Evolutionary conservation across 2,888 invertebrate genomes (phyloP).

Genomic region (Petrolisthes manimaculis): DNA sequence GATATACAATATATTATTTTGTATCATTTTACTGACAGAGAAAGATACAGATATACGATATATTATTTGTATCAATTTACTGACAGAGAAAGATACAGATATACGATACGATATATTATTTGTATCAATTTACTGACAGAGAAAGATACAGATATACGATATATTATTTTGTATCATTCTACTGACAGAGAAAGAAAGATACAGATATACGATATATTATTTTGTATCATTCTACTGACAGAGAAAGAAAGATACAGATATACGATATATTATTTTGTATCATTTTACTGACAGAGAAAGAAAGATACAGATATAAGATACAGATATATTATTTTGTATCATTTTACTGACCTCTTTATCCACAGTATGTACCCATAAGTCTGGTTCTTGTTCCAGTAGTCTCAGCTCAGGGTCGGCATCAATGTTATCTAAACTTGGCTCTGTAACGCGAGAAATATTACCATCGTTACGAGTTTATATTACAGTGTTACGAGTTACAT

Average conservation of each 20-base stretch:
- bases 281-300: constrained; percentile 4
- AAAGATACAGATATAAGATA: constrained; percentile 27
- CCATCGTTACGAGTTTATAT: neutral
- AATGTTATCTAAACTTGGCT: constrained; percentile 57
- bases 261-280: too few species aligned
- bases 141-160: neutral
- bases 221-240: neutral
- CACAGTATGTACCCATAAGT: constrained; percentile 93
- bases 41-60: too few species aligned
- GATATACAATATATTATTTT: too few species aligned
- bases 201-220: neutral
- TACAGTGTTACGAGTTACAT: too few species aligned
- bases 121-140: too few species aligned
- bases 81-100: too few species aligned
- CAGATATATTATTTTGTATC: neutral
- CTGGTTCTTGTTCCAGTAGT: constrained; percentile 86
- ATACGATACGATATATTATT: too few species aligned
- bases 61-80: too few species aligned
- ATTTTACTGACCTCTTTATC: constrained; percentile 78
- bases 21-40: too few species aligned
- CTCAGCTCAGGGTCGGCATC: constrained; percentile 77
- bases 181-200: neutral
- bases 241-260: too few species aligned
- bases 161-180: neutral
- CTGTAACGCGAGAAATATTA: constrained; percentile 6